Conservation (phyloP, 2,888 invertebrate species). For the Lasiommata megera region DNA sequence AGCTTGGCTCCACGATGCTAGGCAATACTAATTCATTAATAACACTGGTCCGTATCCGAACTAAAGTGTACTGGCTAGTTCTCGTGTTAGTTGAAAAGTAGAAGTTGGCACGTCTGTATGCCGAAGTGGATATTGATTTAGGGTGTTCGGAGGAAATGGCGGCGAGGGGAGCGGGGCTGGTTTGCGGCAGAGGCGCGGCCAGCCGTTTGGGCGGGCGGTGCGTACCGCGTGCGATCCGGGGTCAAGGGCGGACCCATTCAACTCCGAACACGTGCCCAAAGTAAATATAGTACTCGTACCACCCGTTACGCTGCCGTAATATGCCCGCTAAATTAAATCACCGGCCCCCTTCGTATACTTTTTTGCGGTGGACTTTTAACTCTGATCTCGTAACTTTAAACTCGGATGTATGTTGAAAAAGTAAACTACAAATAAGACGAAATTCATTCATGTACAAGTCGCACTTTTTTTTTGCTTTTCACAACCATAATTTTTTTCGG, state of each 20-base stretch:
- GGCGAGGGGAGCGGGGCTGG: constrained; percentile 37
- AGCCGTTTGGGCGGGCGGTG: constrained; percentile 64
- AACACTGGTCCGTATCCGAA: too few species aligned
- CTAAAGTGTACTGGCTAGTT: too few species aligned
- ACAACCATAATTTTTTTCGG: too few species aligned
- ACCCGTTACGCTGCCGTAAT: constrained; percentile 58
- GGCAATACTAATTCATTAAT: too few species aligned
- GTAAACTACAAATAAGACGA: too few species aligned
- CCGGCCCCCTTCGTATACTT: constrained; percentile 1
- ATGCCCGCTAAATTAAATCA: constrained; percentile 23
- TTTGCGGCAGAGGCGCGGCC: constrained; percentile 60
- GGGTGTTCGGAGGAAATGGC: constrained; percentile 35
- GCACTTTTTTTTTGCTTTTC: too few species aligned
- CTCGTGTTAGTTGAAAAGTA: too few species aligned
- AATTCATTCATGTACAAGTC: too few species aligned
- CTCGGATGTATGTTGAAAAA: too few species aligned
- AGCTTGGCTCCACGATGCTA: too few species aligned
- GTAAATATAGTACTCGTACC: constrained; percentile 74
- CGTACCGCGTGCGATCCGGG: constrained; percentile 69
- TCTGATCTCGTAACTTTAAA: too few species aligned
- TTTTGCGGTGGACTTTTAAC: too few species aligned
- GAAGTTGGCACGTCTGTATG: constrained; percentile 48
- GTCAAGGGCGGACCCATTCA: constrained; percentile 80
- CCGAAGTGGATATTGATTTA: constrained; percentile 65
- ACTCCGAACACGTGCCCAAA: constrained; percentile 74